Base-by-base conservation (phyloP, 2,888 invertebrate species). In the Oligia latruncula region DNA sequence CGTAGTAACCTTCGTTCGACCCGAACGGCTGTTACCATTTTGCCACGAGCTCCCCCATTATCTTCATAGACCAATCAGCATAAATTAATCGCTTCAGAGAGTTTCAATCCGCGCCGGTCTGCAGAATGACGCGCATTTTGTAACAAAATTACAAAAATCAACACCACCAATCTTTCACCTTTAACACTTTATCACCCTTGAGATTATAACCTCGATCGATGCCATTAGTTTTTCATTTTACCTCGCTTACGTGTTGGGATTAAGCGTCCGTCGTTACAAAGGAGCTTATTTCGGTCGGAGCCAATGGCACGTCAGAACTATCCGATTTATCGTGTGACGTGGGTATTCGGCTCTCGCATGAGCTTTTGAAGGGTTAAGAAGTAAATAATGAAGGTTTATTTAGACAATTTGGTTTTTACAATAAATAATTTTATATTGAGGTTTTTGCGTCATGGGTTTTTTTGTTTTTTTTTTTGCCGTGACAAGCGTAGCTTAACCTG, bases 211-310 rank as follows among this genome's bases (percentile, higher is more conserved):
- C 46, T 29, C 23, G 65, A 84, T 76, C 17, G 60, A 60, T 60
- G 49, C 65, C 66, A 74, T 68, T 79, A 66, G 67, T 80, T 86
- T 87, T 85, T 86, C 75, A 87, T 81, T 78, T 75, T 60, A 71
- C 85, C 64, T 74, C 81, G 55, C 70, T 81, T 84, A 84, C 81
- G 85, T 84, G 85, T 84, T 71, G 67, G 88, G 89, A 90, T 89
- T 89, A 89, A 80, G 62, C 55, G 73, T 65, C 90, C 89, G 82
- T 88, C 85, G 82, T 89, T 84, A 83, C 85, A 87, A 83, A 88
- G 83, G 81, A 82, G 90, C 88, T 89, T 87, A 87, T 81, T 87
- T 87, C 84, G 77, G 76, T 73, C 74, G 60, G 78, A 73, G 75
- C 68, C 85, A 87, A 85, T 81, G 83, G 83, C 78, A 76, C n/a